Percentiles rank a stretch among this genome's conserved stretches.
These are phyloP conservation scores for Chydorus sphaericus DNA, from an alignment of 2,888 invertebrate species.

Conservation along the genomic window DNA sequence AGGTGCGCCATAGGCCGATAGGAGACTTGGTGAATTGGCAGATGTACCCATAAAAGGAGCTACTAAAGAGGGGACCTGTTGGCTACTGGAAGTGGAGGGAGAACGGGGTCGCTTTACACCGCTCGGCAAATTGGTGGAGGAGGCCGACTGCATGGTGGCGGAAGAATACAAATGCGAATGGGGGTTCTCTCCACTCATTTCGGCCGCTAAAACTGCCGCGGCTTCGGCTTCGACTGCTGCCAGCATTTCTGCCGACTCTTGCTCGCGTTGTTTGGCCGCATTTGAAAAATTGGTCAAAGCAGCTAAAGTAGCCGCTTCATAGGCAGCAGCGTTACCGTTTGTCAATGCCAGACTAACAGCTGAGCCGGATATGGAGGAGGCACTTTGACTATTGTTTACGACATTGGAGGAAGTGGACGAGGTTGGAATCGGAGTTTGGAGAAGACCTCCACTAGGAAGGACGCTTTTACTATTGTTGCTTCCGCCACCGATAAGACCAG, in stretches of 20 bases:
- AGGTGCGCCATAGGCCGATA: neutral
- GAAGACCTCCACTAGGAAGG: neutral
- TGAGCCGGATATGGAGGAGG: too few species aligned
- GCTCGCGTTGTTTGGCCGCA: neutral
- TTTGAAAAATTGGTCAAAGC: neutral
- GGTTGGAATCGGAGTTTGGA: neutral
- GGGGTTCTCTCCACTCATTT: neutral
- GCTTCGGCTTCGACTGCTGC: neutral
- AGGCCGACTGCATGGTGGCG: neutral
- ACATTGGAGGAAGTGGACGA: too few species aligned
- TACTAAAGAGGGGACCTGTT: slow-evolving; percentile 1
- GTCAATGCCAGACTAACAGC: neutral
- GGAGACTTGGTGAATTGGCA: neutral
- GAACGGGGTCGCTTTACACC: neutral
- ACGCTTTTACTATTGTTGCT: neutral
- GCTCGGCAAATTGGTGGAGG: neutral
- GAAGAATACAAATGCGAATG: neutral
- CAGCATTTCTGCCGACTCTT: too few species aligned
- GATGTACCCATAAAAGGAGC: neutral
- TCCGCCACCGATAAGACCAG: neutral
- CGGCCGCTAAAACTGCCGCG: neutral
- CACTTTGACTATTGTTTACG: too few species aligned
- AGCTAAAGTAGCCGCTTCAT: slow-evolving; percentile 1
- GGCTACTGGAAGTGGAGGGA: neutral
- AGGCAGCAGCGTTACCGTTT: neutral